Conservation (phyloP, 2,113 vertebrate genomes). For the Pomatostomus ruficeps region DNA sequence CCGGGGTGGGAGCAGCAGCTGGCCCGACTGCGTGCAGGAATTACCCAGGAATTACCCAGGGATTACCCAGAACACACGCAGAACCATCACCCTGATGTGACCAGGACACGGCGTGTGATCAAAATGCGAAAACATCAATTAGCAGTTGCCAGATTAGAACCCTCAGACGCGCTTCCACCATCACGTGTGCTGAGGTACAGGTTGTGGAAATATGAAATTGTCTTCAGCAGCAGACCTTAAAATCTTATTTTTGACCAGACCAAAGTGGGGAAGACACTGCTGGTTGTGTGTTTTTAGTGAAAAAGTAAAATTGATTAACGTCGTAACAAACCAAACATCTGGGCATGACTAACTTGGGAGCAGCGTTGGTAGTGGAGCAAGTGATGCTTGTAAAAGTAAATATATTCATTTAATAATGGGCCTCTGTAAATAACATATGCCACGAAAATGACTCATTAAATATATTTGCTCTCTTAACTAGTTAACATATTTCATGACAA, state of each 20-base stretch:
- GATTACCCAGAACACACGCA: rapidly evolving
- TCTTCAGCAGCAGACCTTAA: neutral
- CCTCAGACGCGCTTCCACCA: neutral
- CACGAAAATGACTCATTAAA: neutral
- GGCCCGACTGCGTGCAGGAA: neutral
- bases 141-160: rapidly evolving
- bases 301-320: neutral
- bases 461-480: neutral
- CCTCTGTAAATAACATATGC: neutral
- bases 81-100: too few relatives aligned
- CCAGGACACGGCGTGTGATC: rapidly evolving
- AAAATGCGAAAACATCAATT: rapidly evolving
- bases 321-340: neutral
- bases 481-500: neutral
- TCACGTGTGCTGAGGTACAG: rapidly evolving
- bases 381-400: neutral
- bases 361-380: neutral
- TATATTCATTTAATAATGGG: neutral
- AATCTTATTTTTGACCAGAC: neutral
- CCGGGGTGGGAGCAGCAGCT: neutral
- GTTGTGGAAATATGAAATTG: rapidly evolving
- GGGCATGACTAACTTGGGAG: neutral
- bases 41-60: rapidly evolving
- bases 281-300: neutral
- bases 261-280: neutral